Evolutionary conservation across 2,113 vertebrate species (phyloP), one percentile per base, ranked within the genome.

Genomic region (Typhlomys cinereus): DNA sequence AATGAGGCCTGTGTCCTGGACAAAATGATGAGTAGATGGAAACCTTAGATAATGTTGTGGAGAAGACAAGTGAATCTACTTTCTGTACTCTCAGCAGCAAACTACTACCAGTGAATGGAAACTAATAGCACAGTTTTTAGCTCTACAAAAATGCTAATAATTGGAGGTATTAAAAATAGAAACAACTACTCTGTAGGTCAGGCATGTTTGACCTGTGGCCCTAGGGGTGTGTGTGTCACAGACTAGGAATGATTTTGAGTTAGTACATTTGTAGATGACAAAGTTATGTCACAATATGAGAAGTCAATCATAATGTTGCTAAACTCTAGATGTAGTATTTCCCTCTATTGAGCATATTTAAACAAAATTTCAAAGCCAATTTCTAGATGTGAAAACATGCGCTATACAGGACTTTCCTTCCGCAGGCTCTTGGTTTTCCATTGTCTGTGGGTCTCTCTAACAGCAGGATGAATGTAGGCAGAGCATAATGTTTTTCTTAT

Each of bases 151-250:
- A 80, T 46, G 10, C 54, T 73, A 82, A 52, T 88, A n/a, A n/a
- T n/a, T n/a, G n/a, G n/a, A n/a, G n/a, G 5, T 67, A 48, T 88
- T 66, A 81, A 86, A 95, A 85, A 80, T 66, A 88, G 61, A 90
- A 66, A 64, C n/a, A 25, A 13, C 46, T 67, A 54, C 14, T 59
- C 34, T 50, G 17, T 36, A 36, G 5, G n/a, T n/a, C 14, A 8
- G 20, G 2, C 20, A 15, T 54, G 34, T 15, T 7, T 13, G 13
- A n/a, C 11, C 1, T 14, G 34, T 52, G 21, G 34, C 48, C 74
- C 20, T 21, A 12, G 10, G 10, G 74, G 34, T 34, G 5, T 11
- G 7, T 54, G n/a, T 14, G 34, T n/a, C 50, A 20, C 54, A 25
- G 50, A 34, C 10, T 76, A 5, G 13, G 11, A n/a, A 54, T 54